phyloP scores from a whole-genome alignment of 1,140 invertebrate genomes.

The Drepana arcuata region DNA sequence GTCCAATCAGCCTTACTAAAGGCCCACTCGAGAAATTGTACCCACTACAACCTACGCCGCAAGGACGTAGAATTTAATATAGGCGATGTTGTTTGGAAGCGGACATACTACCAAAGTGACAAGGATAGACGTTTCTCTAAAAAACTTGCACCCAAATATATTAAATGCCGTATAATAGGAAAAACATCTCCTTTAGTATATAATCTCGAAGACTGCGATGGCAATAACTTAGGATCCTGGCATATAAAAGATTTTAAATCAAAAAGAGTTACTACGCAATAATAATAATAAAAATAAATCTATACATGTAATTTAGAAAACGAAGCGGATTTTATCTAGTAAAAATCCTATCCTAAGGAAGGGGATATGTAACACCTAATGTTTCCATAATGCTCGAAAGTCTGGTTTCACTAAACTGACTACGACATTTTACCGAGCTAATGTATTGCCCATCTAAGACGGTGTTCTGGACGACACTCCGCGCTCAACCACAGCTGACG shows the following conservation, averaged over 20 bases:
- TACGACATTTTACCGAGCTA: no score
- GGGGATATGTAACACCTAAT: no score
- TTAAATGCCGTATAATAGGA: conserved; percentile 8
- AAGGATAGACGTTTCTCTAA: conserved; percentile 10
- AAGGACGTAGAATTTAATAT: conserved; percentile 11
- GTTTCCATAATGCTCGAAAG: no score
- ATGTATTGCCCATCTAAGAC: no score
- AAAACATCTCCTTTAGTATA: conserved; percentile 11
- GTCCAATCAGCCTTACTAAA: conserved; percentile 7
- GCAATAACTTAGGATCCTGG: conserved; percentile 7
- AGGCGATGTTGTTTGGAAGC: conserved; percentile 15
- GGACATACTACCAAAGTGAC: conserved; percentile 12
- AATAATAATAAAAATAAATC: no score
- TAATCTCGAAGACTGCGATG: conserved; percentile 8
- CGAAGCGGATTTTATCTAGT: no score
- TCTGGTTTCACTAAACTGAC: no score
- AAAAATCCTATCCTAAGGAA: no score
- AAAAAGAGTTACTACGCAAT: no score
- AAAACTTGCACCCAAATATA: conserved; percentile 17
- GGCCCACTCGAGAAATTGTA: conserved; percentile 8
- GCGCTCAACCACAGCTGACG: no score
- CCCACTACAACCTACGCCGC: conserved; percentile 9
- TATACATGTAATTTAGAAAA: no score
- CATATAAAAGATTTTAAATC: conserved; percentile 18
- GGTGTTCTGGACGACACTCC: no score